A percentile compares a stretch with the other conserved stretches of the same genome.
Evolutionary conservation across 2,888 invertebrate genomes (phyloP).

Genomic region (Calameuta filiformis): DNA sequence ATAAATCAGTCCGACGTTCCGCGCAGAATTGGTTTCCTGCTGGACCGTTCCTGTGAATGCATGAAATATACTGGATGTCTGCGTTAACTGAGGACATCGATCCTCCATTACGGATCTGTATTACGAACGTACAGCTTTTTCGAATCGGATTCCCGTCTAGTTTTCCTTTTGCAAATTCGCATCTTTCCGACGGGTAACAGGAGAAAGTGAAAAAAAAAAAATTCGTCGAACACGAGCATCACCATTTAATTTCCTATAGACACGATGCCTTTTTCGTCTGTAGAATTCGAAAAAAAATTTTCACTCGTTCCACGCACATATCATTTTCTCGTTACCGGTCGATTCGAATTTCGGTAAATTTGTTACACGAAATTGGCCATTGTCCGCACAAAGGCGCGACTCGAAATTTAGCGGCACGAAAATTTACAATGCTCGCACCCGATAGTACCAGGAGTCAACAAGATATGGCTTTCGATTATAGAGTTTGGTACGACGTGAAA

Average conservation of each 20-base stretch:
- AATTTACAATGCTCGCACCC: neutral
- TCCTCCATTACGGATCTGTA: neutral
- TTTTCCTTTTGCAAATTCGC: neutral
- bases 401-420: neutral
- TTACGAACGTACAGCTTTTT: neutral
- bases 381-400: neutral
- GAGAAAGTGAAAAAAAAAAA: neutral
- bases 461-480: neutral
- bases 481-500: neutral
- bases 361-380: neutral
- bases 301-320: neutral
- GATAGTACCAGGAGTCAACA: neutral
- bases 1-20: conserved; percentile 6
- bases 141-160: neutral
- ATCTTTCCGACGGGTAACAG: neutral
- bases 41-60: conserved; percentile 2
- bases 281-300: neutral
- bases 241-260: neutral
- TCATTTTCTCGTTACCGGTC: neutral
- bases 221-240: neutral
- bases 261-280: neutral
- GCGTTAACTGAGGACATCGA: neutral
- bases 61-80: conserved; percentile 3
- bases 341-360: neutral
- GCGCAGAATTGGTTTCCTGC: conserved; percentile 7